Conservation (phyloP, 2,113 vertebrate species). For the Urocynchramus pylzowi region DNA sequence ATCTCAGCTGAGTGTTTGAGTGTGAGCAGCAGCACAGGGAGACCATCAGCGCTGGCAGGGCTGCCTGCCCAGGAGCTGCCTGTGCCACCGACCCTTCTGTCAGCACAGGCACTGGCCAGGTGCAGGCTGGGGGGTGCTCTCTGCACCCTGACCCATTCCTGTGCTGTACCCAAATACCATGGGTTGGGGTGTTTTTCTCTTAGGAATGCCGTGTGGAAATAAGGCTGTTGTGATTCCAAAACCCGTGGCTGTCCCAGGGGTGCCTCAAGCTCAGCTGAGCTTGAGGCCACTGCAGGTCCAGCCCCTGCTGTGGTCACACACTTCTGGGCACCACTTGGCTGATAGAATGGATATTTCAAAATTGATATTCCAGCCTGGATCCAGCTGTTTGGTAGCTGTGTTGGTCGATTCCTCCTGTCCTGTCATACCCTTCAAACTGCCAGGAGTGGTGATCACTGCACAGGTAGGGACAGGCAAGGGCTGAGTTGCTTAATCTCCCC, state of each 20-base stretch:
- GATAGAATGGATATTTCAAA: fast-evolving
- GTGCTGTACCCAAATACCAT: neutral
- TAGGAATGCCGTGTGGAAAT: fast-evolving
- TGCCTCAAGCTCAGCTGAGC: neutral
- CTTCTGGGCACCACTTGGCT: fast-evolving
- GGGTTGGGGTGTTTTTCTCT: neutral
- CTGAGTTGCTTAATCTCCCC: neutral
- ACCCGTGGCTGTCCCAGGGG: fast-evolving
- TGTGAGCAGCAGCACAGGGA: neutral
- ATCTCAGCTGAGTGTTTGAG: neutral
- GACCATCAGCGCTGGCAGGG: neutral
- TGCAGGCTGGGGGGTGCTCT: fast-evolving
- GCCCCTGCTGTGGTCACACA: neutral
- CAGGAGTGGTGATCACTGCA: fast-evolving
- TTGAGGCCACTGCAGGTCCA: fast-evolving
- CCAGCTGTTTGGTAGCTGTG: too few relatives aligned
- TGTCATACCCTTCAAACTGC: fast-evolving
- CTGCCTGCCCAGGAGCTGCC: neutral
- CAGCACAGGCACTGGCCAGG: fast-evolving
- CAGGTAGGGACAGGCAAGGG: neutral
- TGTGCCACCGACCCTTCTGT: fast-evolving
- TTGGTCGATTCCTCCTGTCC: neutral
- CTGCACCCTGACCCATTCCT: neutral
- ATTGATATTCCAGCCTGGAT: fast-evolving
- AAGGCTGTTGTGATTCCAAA: fast-evolving